Base-by-base conservation (phyloP, 2,113 vertebrate species). In the Apteryx mantelli region DNA sequence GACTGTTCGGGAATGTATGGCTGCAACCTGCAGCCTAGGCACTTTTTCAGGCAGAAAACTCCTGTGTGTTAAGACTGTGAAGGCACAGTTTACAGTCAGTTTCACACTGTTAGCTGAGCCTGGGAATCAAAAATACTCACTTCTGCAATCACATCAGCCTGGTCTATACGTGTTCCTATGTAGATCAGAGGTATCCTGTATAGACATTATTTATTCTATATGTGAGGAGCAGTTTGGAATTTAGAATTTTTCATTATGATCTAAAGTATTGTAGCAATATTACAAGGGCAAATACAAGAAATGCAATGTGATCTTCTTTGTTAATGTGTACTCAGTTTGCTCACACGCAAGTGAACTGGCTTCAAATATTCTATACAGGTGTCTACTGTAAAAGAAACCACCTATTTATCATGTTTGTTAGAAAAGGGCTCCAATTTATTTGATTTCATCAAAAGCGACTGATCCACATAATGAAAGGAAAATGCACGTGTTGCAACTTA, bases 1-100 rank as follows among this genome's bases (percentile, higher is more conserved):
- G 97, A 96, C 96, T 97, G 98, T 97, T 95, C 74, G 91, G 97
- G 97, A 88, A 95, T 34, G 52, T 86, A 91, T 96, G 95, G 86
- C 95, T 80, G 94, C 91, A 97, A 98, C 92, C 68, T 98, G 97
- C 97, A 96, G 93, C 92, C 69, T 40, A 9, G n/a, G 95, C 95
- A 89, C 53, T 97, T 98, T 96, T 42, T 42, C 64, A 70, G 44
- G 74, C 88, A 82, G 96, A 90, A 96, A 91, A 46, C 91, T 97
- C 91, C 95, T 96, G 80, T 73, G 68, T 71, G 56, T 89, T 78
- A 80, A 95, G 96, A 96, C 86, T n/a, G 74, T 16, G 93, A 83
- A 96, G 96, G 88, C 90, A 78, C 90, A 94, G 97, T 97, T 97
- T 96, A 80, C 46, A 80, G 44, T 82, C 48, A 70, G 83, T 91